Evolutionary conservation across 2,888 invertebrate species (phyloP).

Genomic region (Mesochorus sp.): DNA sequence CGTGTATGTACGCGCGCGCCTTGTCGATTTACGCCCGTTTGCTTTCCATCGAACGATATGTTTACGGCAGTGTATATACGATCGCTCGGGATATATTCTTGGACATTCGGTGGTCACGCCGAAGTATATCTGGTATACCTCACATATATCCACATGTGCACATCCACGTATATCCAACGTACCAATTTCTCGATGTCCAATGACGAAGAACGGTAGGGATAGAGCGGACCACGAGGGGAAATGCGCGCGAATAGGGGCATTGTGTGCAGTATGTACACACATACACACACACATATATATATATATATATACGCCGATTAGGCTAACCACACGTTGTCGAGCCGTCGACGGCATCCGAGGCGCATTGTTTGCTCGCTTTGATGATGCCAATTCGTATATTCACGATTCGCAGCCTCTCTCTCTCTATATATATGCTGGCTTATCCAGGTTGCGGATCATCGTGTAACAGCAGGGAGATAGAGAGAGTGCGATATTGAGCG

Average conservation of each 20-base stretch:
- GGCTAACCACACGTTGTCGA: slow-evolving; percentile 82
- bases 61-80: slow-evolving; percentile 61
- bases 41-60: slow-evolving; percentile 64
- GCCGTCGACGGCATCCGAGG: slow-evolving; percentile 78
- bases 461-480: slow-evolving; percentile 23
- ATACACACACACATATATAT: background rate
- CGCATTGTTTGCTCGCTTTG: slow-evolving; percentile 81
- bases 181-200: slow-evolving; percentile 45
- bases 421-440: slow-evolving; percentile 53
- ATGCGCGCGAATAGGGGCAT: slow-evolving; percentile 6
- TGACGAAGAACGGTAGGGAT: slow-evolving; percentile 4
- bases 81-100: slow-evolving; percentile 63
- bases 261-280: background rate
- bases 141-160: slow-evolving; percentile 6
- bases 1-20: slow-evolving; percentile 13
- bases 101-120: slow-evolving; percentile 55
- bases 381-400: slow-evolving; percentile 81
- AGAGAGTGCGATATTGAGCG: slow-evolving; percentile 30
- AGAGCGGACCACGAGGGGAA: slow-evolving; percentile 17
- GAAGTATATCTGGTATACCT: slow-evolving; percentile 40
- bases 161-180: slow-evolving; percentile 25
- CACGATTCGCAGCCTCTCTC: slow-evolving; percentile 61
- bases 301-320: slow-evolving; percentile 76
- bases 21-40: background rate
- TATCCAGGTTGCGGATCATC: slow-evolving; percentile 66